These are phyloP conservation scores for Chelonus formosanus DNA, from an alignment of 2,888 invertebrate genomes.

Conservation along the genomic window DNA sequence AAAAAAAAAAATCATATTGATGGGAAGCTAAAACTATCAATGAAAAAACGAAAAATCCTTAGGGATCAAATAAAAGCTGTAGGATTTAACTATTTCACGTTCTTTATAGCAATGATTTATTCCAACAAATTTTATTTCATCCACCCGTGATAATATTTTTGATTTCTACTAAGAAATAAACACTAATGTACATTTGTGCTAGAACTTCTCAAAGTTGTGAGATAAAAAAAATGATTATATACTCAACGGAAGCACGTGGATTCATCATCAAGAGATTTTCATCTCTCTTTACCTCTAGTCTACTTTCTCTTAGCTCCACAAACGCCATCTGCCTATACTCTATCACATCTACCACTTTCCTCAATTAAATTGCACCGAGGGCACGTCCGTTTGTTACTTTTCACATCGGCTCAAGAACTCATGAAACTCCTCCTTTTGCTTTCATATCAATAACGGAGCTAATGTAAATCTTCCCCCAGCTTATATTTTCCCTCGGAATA, in stretches of 20 bases:
- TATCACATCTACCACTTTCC: conserved; percentile 15
- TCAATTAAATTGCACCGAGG: conserved; percentile 23
- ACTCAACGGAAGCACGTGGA: conserved; percentile 20
- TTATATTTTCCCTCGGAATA: not conserved
- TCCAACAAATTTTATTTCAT: conserved; percentile 1
- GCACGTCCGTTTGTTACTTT: conserved; percentile 7
- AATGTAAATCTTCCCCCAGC: conserved; percentile 2
- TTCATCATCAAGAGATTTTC: conserved; percentile 10
- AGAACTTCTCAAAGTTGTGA: not conserved
- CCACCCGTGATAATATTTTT: not conserved
- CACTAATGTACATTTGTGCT: too few relatives aligned
- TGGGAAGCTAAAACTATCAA: not conserved
- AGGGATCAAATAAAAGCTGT: not conserved
- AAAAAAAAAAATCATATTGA: not conserved
- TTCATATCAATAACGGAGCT: conserved; percentile 1
- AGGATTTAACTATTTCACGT: not conserved
- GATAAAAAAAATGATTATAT: conserved; percentile 10
- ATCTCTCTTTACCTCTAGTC: not conserved
- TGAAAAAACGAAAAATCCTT: conserved; percentile 1
- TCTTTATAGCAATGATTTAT: conserved; percentile 1
- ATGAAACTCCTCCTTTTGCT: not conserved
- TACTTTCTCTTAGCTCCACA: conserved; percentile 1
- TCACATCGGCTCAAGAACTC: conserved; percentile 3
- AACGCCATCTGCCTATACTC: conserved; percentile 28
- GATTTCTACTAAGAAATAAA: not conserved